Conservation (phyloP, 1,140 invertebrate species). For the Lasioglossum baleicum region DNA sequence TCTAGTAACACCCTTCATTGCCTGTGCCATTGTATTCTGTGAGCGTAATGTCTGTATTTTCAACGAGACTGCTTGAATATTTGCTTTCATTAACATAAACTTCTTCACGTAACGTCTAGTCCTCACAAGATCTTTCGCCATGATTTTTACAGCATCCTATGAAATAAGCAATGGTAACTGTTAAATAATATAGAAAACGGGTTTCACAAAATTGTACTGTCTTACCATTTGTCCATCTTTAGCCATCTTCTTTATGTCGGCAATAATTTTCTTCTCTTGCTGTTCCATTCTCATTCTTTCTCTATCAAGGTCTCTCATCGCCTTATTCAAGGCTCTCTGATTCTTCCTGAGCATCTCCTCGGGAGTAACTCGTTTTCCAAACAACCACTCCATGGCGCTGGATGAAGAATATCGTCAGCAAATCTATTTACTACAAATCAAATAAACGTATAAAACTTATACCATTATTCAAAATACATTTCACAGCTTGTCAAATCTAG, state of each 20-base stretch:
- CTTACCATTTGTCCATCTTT: conserved; percentile 99
- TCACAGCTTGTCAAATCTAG: no score
- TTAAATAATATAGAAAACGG: conserved; percentile 12
- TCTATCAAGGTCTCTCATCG: conserved; percentile 97
- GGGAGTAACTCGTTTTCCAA: conserved; percentile 97
- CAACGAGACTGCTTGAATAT: conserved; percentile 98
- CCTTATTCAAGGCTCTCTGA: conserved; percentile 98
- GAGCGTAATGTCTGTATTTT: conserved; percentile 99
- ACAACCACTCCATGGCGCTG: conserved; percentile 95
- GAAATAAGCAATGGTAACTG: neutral
- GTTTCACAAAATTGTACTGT: neutral
- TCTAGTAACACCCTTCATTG: conserved; percentile 99
- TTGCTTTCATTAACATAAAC: conserved; percentile 99
- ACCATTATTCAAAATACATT: no score
- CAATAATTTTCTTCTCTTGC: conserved; percentile 99
- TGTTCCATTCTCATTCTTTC: conserved; percentile 98
- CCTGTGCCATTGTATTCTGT: conserved; percentile 99
- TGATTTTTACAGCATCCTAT: conserved; percentile 99
- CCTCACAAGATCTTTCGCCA: conserved; percentile 99
- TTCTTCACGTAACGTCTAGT: conserved; percentile 98
- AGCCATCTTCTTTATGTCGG: conserved; percentile 99
- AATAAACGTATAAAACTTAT: neutral
- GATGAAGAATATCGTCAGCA: neutral
- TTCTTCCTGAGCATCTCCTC: conserved; percentile 99
- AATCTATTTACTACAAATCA: neutral